Conservation (phyloP, 1,140 invertebrate genomes). For the Scaptomyza pallida region DNA sequence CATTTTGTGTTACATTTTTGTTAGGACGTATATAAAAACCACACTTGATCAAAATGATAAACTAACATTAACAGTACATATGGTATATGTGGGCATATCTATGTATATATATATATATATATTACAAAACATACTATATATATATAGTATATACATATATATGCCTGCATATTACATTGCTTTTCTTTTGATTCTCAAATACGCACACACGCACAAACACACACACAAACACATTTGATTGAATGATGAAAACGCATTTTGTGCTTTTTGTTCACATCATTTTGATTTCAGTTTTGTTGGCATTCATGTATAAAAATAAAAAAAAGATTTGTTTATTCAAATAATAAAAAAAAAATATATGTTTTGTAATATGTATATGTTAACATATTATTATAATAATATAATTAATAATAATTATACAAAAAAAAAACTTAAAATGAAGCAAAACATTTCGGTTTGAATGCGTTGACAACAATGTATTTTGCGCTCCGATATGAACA, state of each 20-base stretch:
- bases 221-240: constrained; percentile 1
- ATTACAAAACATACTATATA: constrained; percentile 32
- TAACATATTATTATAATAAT: constrained; percentile 43
- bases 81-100: neutral
- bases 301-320: constrained; percentile 68
- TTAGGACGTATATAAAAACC: constrained; percentile 68
- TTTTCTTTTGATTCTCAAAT: neutral
- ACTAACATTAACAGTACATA: constrained; percentile 44
- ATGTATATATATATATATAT: constrained; percentile 26
- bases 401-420: constrained; percentile 49
- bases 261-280: constrained; percentile 24
- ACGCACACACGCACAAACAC: constrained; percentile 3
- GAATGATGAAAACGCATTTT: constrained; percentile 26
- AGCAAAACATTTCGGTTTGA: constrained; percentile 33
- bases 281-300: constrained; percentile 31
- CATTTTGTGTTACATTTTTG: constrained; percentile 43
- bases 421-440: constrained; percentile 57
- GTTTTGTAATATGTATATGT: constrained; percentile 21
- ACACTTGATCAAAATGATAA: constrained; percentile 55
- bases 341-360: constrained; percentile 50
- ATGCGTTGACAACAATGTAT: constrained; percentile 11
- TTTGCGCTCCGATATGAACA: constrained; percentile 27
- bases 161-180: constrained; percentile 4
- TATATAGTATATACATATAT: neutral
- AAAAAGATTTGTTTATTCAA: constrained; percentile 65